Percentiles rank a stretch among this genome's conserved stretches.
These are phyloP conservation scores for Peribatodes rhomboidaria DNA, from an alignment of 2,888 invertebrate genomes.

Conservation along the genomic window DNA sequence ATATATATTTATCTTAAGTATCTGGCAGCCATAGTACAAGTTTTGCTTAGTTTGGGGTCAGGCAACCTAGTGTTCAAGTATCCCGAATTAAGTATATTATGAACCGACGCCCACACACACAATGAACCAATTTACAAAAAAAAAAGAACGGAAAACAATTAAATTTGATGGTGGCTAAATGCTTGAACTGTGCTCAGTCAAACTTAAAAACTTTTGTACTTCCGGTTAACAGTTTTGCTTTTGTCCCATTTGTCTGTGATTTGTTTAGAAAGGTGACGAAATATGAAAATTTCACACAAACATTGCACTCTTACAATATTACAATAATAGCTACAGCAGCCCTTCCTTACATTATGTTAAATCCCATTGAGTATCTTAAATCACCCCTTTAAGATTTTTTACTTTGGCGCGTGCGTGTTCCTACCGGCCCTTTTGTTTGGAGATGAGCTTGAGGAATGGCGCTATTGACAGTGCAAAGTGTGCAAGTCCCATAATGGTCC, in stretches of 20 bases:
- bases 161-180: not conserved
- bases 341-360: conserved; percentile 1
- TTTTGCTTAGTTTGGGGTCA: no score
- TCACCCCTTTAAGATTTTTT: conserved; percentile 14
- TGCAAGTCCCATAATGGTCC: conserved; percentile 3
- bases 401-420: conserved; percentile 24
- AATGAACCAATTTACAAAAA: no score
- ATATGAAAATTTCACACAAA: conserved; percentile 47
- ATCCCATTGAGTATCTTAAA: no score
- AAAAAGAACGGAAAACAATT: no score
- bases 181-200: not conserved
- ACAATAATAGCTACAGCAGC: conserved; percentile 24
- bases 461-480: not conserved
- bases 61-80: no score
- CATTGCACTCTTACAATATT: conserved; percentile 34
- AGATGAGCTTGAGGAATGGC: conserved; percentile 17
- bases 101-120: no score
- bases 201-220: not conserved
- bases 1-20: no score
- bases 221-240: not conserved
- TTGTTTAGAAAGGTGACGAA: conserved; percentile 45
- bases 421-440: conserved; percentile 1
- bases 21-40: no score
- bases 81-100: no score
- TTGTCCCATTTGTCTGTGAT: not conserved